Percentiles rank a stretch among this genome's conserved stretches.
phyloP scores from a whole-genome alignment of 2,797 vertebrate species.

The Otus scops region DNA sequence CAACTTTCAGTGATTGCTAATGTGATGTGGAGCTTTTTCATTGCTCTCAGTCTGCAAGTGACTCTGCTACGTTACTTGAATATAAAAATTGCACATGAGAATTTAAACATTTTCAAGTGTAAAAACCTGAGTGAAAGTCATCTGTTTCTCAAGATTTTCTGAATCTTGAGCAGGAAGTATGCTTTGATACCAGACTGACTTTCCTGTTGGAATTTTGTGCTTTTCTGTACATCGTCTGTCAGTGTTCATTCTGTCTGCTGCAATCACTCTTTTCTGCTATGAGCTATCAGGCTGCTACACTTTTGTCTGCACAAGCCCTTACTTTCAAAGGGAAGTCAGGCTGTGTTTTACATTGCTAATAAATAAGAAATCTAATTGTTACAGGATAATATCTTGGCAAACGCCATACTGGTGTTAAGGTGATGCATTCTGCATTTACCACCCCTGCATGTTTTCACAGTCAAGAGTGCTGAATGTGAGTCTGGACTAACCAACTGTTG shows the following conservation, averaged over 20 bases:
- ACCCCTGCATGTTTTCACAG: not conserved
- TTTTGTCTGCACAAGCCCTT: not conserved
- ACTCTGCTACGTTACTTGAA: not conserved
- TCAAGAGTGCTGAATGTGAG: not conserved
- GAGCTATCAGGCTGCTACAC: not conserved
- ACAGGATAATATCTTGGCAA: not conserved
- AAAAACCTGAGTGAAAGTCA: not conserved
- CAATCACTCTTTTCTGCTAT: not conserved
- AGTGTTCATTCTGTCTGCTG: not conserved
- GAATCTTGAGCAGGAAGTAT: not conserved
- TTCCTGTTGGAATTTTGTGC: not conserved
- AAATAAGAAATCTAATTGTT: not conserved
- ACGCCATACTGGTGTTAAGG: not conserved
- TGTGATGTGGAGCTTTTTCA: not conserved
- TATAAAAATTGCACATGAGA: not conserved
- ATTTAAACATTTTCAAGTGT: not conserved
- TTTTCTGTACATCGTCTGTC: not conserved
- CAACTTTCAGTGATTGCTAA: not conserved
- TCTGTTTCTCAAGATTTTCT: not conserved
- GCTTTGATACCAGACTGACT: not conserved
- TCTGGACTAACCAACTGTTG: not conserved
- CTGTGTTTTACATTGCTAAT: not conserved
- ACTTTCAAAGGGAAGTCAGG: not conserved
- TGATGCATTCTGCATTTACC: not conserved
- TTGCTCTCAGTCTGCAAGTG: not conserved